These are phyloP conservation scores for Cecidostiba fungosa DNA, from an alignment of 2,888 invertebrate genomes.

Conservation along the genomic window DNA sequence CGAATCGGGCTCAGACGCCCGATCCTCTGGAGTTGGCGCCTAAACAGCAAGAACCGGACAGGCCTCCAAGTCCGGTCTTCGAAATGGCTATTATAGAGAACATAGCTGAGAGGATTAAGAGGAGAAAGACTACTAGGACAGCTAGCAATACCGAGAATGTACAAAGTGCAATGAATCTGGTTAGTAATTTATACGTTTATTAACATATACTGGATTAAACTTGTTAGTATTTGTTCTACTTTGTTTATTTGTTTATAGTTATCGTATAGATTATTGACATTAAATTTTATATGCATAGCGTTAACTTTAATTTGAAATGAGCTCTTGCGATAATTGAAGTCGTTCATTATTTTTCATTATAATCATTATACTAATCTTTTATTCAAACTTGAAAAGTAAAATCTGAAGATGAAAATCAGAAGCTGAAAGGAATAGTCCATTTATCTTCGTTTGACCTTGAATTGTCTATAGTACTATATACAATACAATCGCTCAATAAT, in stretches of 20 bases:
- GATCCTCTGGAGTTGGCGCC: conserved; percentile 48
- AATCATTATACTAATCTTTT: no score
- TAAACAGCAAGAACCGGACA: conserved; percentile 20
- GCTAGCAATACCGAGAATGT: conserved; percentile 63
- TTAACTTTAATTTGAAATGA: no score
- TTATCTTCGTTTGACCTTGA: neutral
- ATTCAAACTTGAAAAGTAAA: no score
- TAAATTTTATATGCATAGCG: neutral
- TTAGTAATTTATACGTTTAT: conserved; percentile 15
- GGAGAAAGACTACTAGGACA: conserved; percentile 69
- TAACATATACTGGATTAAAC: neutral
- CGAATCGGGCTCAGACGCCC: neutral
- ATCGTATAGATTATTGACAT: no score
- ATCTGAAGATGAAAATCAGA: no score
- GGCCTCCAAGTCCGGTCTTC: conserved; percentile 53
- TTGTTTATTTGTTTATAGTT: no score
- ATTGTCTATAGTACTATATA: neutral
- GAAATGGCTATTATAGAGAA: conserved; percentile 70
- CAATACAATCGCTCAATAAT: neutral
- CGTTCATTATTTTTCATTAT: no score
- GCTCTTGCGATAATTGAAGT: no score
- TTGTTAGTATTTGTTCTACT: no score
- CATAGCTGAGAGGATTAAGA: conserved; percentile 77
- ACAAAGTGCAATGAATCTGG: conserved; percentile 58
- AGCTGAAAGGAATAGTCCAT: no score